Base-by-base conservation (phyloP, 2,888 invertebrate species). In the Agonopterix arenella region DNA sequence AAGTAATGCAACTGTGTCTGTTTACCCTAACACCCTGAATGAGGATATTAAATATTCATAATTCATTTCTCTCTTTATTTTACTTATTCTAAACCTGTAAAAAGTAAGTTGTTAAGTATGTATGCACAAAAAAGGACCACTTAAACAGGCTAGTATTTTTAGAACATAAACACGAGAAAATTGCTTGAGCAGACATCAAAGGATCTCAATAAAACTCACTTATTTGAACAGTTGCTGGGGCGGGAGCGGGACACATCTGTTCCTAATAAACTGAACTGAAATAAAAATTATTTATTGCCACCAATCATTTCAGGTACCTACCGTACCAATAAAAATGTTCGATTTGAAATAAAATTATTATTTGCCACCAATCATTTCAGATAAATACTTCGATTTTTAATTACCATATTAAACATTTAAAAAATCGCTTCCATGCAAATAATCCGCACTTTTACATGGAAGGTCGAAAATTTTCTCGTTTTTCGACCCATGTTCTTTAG, bases 141-240 rank as follows among this genome's bases (percentile, higher is more conserved):
- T 53, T 51, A 44, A 53, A 53, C 36, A 52, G 54, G 38, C 49
- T 52, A 52, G 62, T 68, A 67, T 70, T 70, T 72, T 72, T 66
- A 70, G 66, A 68, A 66, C 62, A 69, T 69, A 77, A 75, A 76
- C 70, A 75, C 57, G 63, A 44, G 66, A 66, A 70, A 79, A 76
- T 79, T 71, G 68, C 75, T 76, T 64, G 66, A 67, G 69, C 61
- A 74, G 68, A 84, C 79, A 78, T 84, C 81, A 84, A 84, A 84
- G 82, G 71, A 68, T 66, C 71, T 69, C 68, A 71, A 78, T 80
- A 77, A 78, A 78, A 76, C 68, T 71, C 69, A 73, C 73, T 76
- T 78, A 76, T 78, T 76, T 71, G 70, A 74, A 69, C 75, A 68
- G 73, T 71, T 62, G 70, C 64, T 62, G 57, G 55, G 60, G 61